Conservation (phyloP, 2,888 invertebrate genomes). For the Drosophila antonietae region DNA sequence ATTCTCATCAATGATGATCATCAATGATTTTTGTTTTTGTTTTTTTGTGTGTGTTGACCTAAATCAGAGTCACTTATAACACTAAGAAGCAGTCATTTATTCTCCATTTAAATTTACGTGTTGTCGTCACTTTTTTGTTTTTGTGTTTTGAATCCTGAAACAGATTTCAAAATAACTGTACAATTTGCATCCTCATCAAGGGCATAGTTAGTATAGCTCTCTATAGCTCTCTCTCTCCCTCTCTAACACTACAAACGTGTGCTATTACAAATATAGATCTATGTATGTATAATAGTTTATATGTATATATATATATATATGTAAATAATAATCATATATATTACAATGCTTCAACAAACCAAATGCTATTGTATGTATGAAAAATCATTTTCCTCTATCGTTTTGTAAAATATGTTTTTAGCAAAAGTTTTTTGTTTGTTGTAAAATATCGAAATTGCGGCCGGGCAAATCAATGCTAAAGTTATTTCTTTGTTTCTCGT, state of each 20-base stretch:
- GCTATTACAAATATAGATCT: conserved; percentile 38
- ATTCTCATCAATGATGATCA: conserved; percentile 39
- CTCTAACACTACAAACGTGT: conserved; percentile 65
- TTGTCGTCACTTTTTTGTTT: conserved; percentile 73
- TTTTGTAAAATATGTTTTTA: conserved; percentile 34
- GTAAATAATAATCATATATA: conserved; percentile 42
- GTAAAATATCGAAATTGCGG: conserved; percentile 54
- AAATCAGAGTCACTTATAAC: conserved; percentile 77
- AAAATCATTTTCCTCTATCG: conserved; percentile 21
- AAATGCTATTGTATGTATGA: conserved; percentile 29
- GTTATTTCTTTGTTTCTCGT: conserved; percentile 5
- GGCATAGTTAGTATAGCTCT: conserved; percentile 35
- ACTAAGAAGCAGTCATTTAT: conserved; percentile 85
- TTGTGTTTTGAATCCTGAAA: conserved; percentile 71
- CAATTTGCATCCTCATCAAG: conserved; percentile 54
- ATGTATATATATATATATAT: conserved; percentile 44
- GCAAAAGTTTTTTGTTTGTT: conserved; percentile 41
- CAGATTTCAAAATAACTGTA: conserved; percentile 79
- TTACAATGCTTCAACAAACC: conserved; percentile 59
- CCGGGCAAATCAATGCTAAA: conserved; percentile 43
- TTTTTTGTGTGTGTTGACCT: conserved; percentile 58
- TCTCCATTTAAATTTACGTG: conserved; percentile 83
- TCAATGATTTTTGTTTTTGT: conserved; percentile 13
- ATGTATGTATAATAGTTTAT: conserved; percentile 52
- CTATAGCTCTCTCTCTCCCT: conserved; percentile 24